Evolutionary conservation across 2,888 invertebrate genomes (phyloP).

Genomic region (Tetragonula carbonaria): DNA sequence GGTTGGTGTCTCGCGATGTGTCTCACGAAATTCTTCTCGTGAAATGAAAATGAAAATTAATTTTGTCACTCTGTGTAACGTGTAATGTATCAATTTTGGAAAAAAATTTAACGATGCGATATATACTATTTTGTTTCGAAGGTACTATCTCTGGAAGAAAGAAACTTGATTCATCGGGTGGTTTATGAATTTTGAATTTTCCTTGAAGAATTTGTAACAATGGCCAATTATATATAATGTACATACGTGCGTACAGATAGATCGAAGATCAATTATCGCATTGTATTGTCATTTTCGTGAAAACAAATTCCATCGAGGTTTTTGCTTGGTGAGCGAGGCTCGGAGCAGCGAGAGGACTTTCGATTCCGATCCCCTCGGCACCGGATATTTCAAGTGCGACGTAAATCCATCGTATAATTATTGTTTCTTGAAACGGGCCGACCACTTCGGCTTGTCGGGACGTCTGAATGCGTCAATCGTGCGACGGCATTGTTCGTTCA

Average conservation of each 20-base stretch:
- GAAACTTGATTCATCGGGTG: no score
- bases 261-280: neutral
- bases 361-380: neutral
- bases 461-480: constrained; percentile 73
- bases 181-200: no score
- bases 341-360: neutral
- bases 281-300: neutral
- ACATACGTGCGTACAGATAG: neutral
- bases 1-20: neutral
- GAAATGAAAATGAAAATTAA: neutral
- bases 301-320: neutral
- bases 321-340: no score
- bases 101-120: neutral
- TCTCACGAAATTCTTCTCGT: neutral
- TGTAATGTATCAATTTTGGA: neutral
- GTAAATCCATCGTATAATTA: constrained; percentile 60
- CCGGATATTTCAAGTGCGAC: constrained; percentile 60
- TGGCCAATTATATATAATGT: no score
- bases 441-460: constrained; percentile 60
- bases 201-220: no score
- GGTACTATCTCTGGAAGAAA: no score
- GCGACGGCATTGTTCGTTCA: constrained; percentile 68
- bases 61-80: neutral
- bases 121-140: neutral
- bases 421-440: constrained; percentile 59